Base-by-base conservation (phyloP, 1,140 invertebrate species). In the Bombus breviceps region DNA sequence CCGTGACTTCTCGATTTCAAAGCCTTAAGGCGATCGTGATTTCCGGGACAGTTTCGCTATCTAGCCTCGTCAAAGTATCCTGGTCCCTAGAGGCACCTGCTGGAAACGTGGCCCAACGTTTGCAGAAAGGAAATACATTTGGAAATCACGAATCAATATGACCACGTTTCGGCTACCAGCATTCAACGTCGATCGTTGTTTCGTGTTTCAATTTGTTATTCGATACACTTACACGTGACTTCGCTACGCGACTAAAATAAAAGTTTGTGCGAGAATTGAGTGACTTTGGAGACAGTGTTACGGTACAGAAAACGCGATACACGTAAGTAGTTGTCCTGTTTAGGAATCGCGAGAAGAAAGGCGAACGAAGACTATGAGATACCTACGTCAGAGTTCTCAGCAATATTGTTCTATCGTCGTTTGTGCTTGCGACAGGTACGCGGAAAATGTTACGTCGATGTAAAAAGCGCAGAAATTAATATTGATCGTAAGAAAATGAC, bases 1-100 rank as follows among this genome's bases (percentile, higher is more conserved):
- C 64, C 88, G 68, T 34, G 83, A 78, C 39, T 82, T 81, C 88
- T 86, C 83, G 74, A 89, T 89, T 86, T 89, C 69, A 78, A 75
- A 89, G 74, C 78, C 74, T 86, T 41, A 86, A 88, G 83, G 78
- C 78, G 83, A 88, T 88, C 78, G 62, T 71, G 79, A 88, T 88
- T 69, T 53, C 74, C 66, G 69, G 64, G 28, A 81, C 84, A 66
- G 83, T 76, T 72, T 79, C 53, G 32, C 62, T 18, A 8, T 39
- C 13, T 41, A 4, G 43, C 47, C 66, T 39, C 43, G 77, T 82
- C 76, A 68, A 83, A 86, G 82, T 78, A 81, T 89, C 25, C 57
- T 47, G 32, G 68, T 71, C 47, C 53, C 59, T 39, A 32, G 62
- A 39, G 62, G 47, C 71, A 57, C 39, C 68, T 34, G 41, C 73